Base-by-base conservation (phyloP, 1,140 invertebrate species). In the Bombus polaris region DNA sequence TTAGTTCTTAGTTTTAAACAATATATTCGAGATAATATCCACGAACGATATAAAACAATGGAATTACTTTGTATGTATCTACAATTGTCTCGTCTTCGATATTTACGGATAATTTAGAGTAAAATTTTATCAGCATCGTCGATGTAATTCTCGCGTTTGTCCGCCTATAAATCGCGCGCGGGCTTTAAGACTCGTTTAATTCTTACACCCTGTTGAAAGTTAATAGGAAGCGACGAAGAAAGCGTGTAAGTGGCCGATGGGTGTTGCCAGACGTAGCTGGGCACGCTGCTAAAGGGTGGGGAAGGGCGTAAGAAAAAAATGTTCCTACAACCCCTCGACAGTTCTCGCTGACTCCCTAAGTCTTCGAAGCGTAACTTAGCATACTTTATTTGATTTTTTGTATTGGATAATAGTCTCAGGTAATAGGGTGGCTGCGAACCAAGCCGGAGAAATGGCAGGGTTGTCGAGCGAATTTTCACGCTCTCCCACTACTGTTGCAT, bases 321-420 rank as follows among this genome's bases (percentile, higher is more conserved):
- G 85, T 87, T 92, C 83, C 86, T 84, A 81, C 87, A 83, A 91
- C 92, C 91, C 90, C 88, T 89, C 74, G 85, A 87, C 85, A 86
- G 91, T 88, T 87, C 81, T 79, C 77, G 57, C 57, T 57, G 81
- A 82, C 74, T 92, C 89, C 92, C 89, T 79, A 88, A 93, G 92
- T 91, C 91, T 94, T 92, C 91, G 92, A 85, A 93, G 92, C 93
- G 92, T 93, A 95, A 94, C 94, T 95, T 95, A 94, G 93, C 95
- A 95, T 95, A 94, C 92, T 95, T 95, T 95, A 95, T 95, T 95
- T 95, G 94, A 95, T 95, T 95, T 95, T 95, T 95, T 94, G 93
- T 95, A 95, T 95, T 95, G 94, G 94, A 95, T 95, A 95, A 95
- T 95, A 95, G 95, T 90, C 89, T 88, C 89, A 90, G 89, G 89